Percentiles rank a stretch among this genome's conserved stretches.
These are phyloP conservation scores for Zhuqinia jingwanae DNA, from an alignment of 2,888 invertebrate species.

Conservation along the genomic window DNA sequence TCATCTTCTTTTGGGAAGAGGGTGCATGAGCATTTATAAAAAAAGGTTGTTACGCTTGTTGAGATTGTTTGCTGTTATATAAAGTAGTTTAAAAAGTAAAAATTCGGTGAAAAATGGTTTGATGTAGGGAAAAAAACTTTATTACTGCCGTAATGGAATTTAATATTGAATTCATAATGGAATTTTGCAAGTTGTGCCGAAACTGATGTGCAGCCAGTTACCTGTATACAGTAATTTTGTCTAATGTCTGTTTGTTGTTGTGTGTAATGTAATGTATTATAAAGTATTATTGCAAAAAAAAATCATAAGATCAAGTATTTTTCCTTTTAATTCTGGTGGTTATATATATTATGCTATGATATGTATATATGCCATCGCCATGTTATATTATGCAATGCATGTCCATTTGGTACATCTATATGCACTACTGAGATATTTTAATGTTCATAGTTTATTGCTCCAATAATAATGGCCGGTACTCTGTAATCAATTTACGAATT, in stretches of 20 bases:
- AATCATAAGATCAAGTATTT: slow-evolving; percentile 33
- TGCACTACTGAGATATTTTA: too few relatives aligned
- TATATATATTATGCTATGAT: too few relatives aligned
- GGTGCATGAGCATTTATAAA: neutral
- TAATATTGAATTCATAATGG: slow-evolving; percentile 26
- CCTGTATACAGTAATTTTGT: neutral
- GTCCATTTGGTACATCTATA: too few relatives aligned
- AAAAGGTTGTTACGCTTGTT: neutral
- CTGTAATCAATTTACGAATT: slow-evolving; percentile 28
- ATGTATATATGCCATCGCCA: too few relatives aligned
- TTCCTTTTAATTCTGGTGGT: neutral
- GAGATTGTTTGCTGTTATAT: neutral
- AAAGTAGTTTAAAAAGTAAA: slow-evolving; percentile 22
- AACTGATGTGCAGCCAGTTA: neutral
- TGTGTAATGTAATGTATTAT: too few relatives aligned
- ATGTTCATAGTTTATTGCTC: slow-evolving; percentile 48
- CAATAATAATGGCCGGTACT: slow-evolving; percentile 34
- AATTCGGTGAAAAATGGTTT: slow-evolving; percentile 31
- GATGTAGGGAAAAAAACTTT: slow-evolving; percentile 8
- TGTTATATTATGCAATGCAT: too few relatives aligned
- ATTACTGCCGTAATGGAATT: neutral
- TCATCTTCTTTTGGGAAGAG: neutral
- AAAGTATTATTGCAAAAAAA: too few relatives aligned
- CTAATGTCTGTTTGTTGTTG: too few relatives aligned
- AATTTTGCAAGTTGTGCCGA: neutral